Percentiles rank a stretch among this genome's conserved stretches.
Conservation (phyloP, 1,140 invertebrate species). For the Calliopsis andreniformis region DNA sequence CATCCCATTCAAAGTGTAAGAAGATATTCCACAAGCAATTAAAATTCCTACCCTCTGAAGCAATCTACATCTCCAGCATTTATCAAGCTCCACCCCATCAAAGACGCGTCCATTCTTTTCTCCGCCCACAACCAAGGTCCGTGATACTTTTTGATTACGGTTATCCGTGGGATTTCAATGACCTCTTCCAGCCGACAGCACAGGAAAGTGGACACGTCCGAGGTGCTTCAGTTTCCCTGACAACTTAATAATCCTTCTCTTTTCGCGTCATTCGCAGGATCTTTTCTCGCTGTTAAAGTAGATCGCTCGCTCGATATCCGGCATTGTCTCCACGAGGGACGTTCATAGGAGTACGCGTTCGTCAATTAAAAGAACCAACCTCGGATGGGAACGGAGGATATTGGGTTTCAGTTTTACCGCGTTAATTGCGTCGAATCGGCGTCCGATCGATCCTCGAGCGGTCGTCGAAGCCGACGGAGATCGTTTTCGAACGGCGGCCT, state of each 20-base stretch:
- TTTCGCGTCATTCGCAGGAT: conserved; percentile 62
- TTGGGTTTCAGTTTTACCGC: background rate
- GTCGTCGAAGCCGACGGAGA: background rate
- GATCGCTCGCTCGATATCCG: conserved; percentile 33
- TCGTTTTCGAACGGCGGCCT: too few species aligned
- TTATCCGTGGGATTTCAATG: conserved; percentile 57
- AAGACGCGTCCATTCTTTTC: conserved; percentile 12
- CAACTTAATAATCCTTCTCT: conserved; percentile 64
- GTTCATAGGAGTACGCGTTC: conserved; percentile 19
- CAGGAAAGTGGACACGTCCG: conserved; percentile 56
- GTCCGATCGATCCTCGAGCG: background rate
- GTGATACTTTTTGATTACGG: conserved; percentile 62
- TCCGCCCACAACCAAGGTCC: background rate
- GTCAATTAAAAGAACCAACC: conserved; percentile 28
- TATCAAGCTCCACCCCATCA: background rate
- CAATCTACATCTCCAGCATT: background rate
- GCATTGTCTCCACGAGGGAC: conserved; percentile 17
- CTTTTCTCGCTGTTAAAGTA: conserved; percentile 40
- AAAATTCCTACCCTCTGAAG: background rate
- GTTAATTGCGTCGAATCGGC: conserved; percentile 11
- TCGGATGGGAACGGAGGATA: background rate
- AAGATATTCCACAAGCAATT: too few species aligned
- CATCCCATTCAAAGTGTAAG: too few species aligned
- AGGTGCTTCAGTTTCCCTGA: conserved; percentile 41
- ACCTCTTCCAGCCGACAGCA: conserved; percentile 49